These are phyloP conservation scores for Aythya baeri DNA, from an alignment of 2,113 vertebrate genomes.

Conservation along the genomic window DNA sequence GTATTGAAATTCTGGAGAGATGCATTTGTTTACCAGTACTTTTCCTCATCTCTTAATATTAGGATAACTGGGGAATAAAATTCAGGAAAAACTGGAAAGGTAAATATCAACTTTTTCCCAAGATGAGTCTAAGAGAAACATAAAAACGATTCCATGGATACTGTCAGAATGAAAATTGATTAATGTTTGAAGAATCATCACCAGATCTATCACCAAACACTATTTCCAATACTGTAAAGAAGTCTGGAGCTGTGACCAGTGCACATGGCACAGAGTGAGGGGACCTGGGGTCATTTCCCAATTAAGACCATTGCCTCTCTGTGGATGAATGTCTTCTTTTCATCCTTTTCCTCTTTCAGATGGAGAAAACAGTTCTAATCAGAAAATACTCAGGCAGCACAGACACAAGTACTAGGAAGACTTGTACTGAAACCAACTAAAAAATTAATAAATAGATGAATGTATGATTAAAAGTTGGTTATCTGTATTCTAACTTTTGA, in stretches of 20 bases:
- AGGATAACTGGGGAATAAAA: not conserved
- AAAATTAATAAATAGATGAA: not conserved
- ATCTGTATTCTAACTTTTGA: not conserved
- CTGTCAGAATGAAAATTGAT: not conserved
- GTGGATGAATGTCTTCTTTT: not conserved
- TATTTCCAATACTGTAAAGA: not conserved
- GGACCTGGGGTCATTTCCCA: not conserved
- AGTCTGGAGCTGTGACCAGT: not conserved
- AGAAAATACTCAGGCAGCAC: not conserved
- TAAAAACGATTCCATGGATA: not conserved
- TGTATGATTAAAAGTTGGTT: too few species aligned
- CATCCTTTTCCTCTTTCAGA: not conserved
- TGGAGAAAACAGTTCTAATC: not conserved
- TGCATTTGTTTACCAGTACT: not conserved
- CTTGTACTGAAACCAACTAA: too few species aligned
- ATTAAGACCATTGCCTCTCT: not conserved
- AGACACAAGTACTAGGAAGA: not conserved
- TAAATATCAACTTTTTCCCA: not conserved
- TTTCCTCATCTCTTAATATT: not conserved
- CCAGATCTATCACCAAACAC: not conserved
- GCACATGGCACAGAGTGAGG: not conserved
- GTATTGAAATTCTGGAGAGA: not conserved
- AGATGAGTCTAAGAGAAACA: not conserved
- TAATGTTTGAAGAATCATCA: not conserved
- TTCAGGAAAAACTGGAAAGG: not conserved